These are phyloP conservation scores for Pygocentrus nattereri DNA, from an alignment of 2,797 vertebrate species.

Conservation along the genomic window DNA sequence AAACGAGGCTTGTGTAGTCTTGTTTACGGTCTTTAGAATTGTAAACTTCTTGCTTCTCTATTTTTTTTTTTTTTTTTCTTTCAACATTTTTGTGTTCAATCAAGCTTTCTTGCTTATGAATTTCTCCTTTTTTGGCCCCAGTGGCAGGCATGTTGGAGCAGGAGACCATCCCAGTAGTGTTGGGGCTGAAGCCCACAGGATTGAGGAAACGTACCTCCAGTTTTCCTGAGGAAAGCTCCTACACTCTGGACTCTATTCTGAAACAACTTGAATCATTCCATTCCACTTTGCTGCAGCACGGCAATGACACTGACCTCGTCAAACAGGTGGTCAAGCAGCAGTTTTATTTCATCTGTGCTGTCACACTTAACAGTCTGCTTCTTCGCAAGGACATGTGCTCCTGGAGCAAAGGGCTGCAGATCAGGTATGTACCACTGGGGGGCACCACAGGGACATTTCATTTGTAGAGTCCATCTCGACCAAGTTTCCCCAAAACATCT, in stretches of 20 bases:
- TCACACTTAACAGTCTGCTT: conserved; percentile 94
- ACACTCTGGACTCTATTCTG: conserved; percentile 90
- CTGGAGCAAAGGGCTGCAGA: conserved; percentile 99
- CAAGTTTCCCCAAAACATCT: no score
- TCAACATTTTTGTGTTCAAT: neutral
- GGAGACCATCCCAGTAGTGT: conserved; percentile 91
- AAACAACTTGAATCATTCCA: conserved; percentile 88
- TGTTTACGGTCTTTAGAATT: no score
- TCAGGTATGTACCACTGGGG: conserved; percentile 45
- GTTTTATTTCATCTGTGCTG: conserved; percentile 91
- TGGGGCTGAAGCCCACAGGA: conserved; percentile 93
- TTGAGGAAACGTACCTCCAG: conserved; percentile 90
- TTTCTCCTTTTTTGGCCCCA: conserved; percentile 56
- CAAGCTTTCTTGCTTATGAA: neutral
- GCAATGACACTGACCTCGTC: conserved; percentile 88
- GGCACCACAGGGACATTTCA: neutral
- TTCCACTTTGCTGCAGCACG: conserved; percentile 89
- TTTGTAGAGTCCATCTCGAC: neutral
- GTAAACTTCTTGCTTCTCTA: neutral
- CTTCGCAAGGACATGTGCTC: conserved; percentile 98
- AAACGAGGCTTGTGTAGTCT: no score
- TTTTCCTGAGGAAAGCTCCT: conserved; percentile 82
- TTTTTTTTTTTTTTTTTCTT: no score
- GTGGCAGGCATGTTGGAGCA: conserved; percentile 97
- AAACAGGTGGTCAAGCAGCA: conserved; percentile 92